These are phyloP conservation scores for Hydraecia micacea DNA, from an alignment of 2,888 invertebrate species.

Conservation along the genomic window DNA sequence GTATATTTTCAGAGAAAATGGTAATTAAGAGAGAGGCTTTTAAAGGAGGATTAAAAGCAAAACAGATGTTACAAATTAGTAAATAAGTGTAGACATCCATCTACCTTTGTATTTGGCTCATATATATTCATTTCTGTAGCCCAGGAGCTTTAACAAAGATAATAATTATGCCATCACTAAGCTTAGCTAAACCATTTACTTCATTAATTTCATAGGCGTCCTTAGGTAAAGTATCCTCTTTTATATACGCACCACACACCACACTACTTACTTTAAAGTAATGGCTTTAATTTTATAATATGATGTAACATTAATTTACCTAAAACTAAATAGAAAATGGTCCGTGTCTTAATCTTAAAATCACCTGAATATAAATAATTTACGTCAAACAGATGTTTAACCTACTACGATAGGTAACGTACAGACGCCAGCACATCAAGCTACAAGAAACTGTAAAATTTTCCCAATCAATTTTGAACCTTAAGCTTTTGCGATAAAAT, in stretches of 20 bases:
- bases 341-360: neutral
- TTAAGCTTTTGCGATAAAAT: no score
- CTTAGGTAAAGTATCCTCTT: constrained; percentile 23
- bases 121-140: constrained; percentile 23
- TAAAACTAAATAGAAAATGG: neutral
- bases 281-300: neutral
- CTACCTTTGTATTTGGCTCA: neutral
- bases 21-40: neutral
- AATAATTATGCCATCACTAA: constrained; percentile 20
- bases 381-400: no score
- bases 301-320: neutral
- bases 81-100: constrained; percentile 7
- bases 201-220: constrained; percentile 20
- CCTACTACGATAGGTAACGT: no score
- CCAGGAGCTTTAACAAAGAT: constrained; percentile 31
- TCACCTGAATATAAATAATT: neutral
- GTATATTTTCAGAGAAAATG: neutral
- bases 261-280: constrained; percentile 4
- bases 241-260: constrained; percentile 13
- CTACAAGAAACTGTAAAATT: no score
- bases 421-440: no score
- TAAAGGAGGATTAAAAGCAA: constrained; percentile 2
- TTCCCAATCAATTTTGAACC: no score
- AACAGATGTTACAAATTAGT: constrained; percentile 14
- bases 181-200: constrained; percentile 20